These are phyloP conservation scores for Palythoa caribaeorum DNA, from an alignment of 92 coral and sea anemone species.

Conservation along the genomic window DNA sequence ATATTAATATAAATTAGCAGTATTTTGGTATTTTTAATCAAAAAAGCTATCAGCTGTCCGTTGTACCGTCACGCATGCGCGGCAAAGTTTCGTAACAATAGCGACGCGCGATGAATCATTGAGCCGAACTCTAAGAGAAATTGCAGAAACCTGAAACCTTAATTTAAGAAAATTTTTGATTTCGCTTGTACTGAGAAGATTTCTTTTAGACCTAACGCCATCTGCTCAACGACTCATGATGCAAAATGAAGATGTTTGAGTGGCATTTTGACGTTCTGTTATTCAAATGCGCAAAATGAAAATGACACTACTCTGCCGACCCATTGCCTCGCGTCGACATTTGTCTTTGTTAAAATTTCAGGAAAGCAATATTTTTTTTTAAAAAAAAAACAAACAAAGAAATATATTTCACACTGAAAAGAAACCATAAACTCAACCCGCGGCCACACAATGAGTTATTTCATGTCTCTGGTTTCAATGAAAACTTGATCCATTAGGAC, in stretches of 20 bases:
- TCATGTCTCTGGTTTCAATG: too few species aligned
- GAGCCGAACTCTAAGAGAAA: too few species aligned
- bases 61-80: slow-evolving; percentile 30
- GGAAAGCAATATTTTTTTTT: neutral
- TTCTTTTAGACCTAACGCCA: neutral
- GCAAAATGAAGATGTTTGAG: neutral
- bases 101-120: neutral
- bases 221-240: neutral
- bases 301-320: neutral
- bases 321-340: neutral
- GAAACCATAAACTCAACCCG: too few species aligned
- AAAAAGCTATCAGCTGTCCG: slow-evolving; percentile 24
- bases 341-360: neutral
- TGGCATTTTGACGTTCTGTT: neutral
- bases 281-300: neutral
- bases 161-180: neutral
- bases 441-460: too few species aligned
- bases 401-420: neutral
- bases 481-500: neutral
- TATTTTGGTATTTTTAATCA: slow-evolving; percentile 7
- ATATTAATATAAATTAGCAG: slow-evolving; percentile 1
- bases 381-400: neutral
- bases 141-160: neutral
- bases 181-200: neutral
- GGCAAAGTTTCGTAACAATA: neutral